phyloP scores from a whole-genome alignment of 37 sponge, comb jelly and placozoan genomes.

The Axinella damicornis region DNA sequence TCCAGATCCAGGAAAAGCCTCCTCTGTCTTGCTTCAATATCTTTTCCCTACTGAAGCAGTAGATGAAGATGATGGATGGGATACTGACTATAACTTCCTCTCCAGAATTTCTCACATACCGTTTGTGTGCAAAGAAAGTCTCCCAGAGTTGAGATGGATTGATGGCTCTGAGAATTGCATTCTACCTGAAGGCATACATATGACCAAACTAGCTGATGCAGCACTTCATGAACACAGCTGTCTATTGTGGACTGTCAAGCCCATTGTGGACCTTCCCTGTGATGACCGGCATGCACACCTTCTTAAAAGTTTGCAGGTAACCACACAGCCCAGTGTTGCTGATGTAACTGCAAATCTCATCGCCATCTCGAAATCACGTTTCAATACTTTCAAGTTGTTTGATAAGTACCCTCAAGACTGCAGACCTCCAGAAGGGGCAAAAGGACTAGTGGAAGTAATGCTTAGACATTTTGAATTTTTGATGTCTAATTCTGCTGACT shows the following conservation, averaged over 20 bases:
- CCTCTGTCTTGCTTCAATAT: slow-evolving; percentile 19
- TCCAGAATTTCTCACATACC: slow-evolving; percentile 26
- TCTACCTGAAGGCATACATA: not conserved
- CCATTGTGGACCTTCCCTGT: slow-evolving; percentile 26
- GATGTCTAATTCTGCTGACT: no score
- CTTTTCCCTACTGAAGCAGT: slow-evolving; percentile 29
- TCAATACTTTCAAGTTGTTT: slow-evolving; percentile 23
- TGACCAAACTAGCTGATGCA: slow-evolving; percentile 10
- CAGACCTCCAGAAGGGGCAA: not conserved
- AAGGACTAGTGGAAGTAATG: no score
- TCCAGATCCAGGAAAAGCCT: not conserved
- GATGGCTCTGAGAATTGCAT: not conserved
- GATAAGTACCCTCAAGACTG: slow-evolving; percentile 10
- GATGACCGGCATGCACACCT: not conserved
- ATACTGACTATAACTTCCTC: not conserved
- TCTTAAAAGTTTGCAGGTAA: not conserved
- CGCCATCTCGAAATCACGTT: slow-evolving; percentile 24
- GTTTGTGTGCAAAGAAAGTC: slow-evolving; percentile 24
- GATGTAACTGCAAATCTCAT: slow-evolving; percentile 57
- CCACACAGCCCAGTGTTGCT: not conserved
- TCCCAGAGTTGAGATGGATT: slow-evolving; percentile 39
- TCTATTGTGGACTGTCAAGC: slow-evolving; percentile 65
- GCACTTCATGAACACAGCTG: not conserved
- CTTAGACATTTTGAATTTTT: no score
- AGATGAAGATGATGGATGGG: slow-evolving; percentile 3